Evolutionary conservation across 2,888 invertebrate species (phyloP), one percentile per base, ranked within the genome.

Genomic region (Ecliptopera silaceata): DNA sequence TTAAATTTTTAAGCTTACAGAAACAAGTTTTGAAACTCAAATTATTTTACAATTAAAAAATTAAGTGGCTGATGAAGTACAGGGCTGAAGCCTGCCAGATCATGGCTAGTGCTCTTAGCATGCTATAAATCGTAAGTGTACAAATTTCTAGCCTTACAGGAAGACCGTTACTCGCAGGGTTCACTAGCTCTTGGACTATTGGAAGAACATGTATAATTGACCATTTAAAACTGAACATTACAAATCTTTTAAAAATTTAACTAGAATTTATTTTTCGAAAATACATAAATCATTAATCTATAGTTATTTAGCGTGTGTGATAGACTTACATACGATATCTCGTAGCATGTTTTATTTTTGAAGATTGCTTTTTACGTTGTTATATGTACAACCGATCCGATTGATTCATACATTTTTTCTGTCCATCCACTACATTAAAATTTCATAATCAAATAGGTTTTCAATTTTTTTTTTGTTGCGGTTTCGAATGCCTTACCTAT

Each of bases 181-280:
- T n/a, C n/a, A n/a, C n/a, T n/a, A n/a, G n/a, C n/a, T n/a, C n/a
- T n/a, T n/a, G n/a, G n/a, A n/a, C n/a, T n/a, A n/a, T n/a, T n/a
- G n/a, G n/a, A n/a, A n/a, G n/a, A n/a, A n/a, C n/a, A n/a, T n/a
- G 10, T 36, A 36, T 10, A 36, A 18, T 17, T 45, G 52, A 57
- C 56, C 43, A 57, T 57, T 57, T 42, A 20, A 47, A 38, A 47
- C 43, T 38, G 38, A 56, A 2, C 13, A 46, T 42, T 52, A 39
- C 38, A 52, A 42, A 45, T 54, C 31, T 45, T n/a, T 45, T 45
- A 42, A 47, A 45, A 48, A 41, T 8, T 42, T 15, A 36, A 36
- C 15, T 10, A 34, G 34, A 4, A 12, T 36, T 36, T 15, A 6
- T 15, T 15, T 10, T 36, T 13, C 13, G 13, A 34, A 34, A 34